A percentile compares a stretch with the other conserved stretches of the same genome.
Evolutionary conservation across 2,113 vertebrate species (phyloP).

Genomic region (Willisornis vidua): DNA sequence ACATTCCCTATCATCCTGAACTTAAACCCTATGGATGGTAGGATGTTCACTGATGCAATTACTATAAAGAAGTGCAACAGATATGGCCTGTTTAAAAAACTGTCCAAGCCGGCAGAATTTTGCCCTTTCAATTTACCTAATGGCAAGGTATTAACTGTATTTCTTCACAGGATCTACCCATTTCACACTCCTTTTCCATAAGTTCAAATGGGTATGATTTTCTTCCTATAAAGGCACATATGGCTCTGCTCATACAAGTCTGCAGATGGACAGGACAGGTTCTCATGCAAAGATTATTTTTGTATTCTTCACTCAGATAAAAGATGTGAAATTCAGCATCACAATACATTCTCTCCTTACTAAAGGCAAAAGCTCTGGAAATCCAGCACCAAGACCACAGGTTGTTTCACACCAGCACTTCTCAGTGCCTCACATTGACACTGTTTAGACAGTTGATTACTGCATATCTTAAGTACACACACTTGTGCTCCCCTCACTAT

Average conservation of each 20-base stretch:
- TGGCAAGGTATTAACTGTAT: neutral
- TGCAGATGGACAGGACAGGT: accelerated
- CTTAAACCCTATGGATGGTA: neutral
- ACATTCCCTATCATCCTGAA: neutral
- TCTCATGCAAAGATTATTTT: neutral
- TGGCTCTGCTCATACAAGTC: neutral
- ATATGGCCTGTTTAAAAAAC: neutral
- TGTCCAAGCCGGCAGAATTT: neutral
- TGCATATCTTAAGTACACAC: accelerated
- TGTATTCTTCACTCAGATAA: neutral
- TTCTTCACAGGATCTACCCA: neutral
- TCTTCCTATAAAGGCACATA: neutral
- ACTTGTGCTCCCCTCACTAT: neutral
- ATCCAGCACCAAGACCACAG: neutral
- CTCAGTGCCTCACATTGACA: neutral
- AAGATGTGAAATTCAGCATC: neutral
- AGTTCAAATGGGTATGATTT: neutral
- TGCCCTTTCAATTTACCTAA: neutral
- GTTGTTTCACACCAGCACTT: neutral
- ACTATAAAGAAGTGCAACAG: neutral
- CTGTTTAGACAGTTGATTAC: accelerated
- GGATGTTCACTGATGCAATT: neutral
- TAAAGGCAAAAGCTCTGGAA: neutral
- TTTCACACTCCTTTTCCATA: neutral
- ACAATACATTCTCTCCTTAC: neutral